Conservation (phyloP, 2,888 invertebrate species). For the Ramazzottius varieornatus region DNA sequence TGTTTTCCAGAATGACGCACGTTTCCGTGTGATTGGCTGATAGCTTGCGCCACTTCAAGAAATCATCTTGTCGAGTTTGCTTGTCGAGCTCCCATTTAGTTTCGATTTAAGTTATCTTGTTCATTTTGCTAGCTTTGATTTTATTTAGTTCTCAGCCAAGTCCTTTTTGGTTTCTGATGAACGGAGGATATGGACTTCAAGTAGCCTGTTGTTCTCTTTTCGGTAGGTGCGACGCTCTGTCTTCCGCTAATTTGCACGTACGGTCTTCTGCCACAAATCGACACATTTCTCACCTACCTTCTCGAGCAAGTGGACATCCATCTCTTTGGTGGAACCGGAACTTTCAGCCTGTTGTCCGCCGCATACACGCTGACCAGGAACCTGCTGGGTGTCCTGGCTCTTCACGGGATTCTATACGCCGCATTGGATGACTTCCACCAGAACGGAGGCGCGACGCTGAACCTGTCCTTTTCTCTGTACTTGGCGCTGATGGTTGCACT, state of each 20-base stretch:
- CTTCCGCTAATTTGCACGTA: constrained; percentile 81
- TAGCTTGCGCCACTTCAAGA: no score
- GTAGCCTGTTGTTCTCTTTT: no score
- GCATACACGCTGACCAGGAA: constrained; percentile 53
- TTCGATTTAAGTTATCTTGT: no score
- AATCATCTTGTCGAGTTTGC: no score
- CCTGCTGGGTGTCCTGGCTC: constrained; percentile 36
- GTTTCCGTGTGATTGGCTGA: no score
- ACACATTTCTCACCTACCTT: constrained; percentile 84
- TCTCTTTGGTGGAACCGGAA: constrained; percentile 41
- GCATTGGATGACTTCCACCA: constrained; percentile 15
- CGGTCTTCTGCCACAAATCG: constrained; percentile 80
- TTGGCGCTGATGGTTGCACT: constrained; percentile 61
- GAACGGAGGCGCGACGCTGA: constrained; percentile 6
- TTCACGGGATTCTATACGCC: constrained; percentile 5
- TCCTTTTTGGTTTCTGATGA: no score
- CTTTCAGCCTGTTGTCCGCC: constrained; percentile 37
- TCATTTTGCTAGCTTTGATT: no score
- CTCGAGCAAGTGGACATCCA: constrained; percentile 51
- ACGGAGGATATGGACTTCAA: no score
- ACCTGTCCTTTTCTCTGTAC: constrained; percentile 56
- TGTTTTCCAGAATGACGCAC: no score
- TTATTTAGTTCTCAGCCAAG: no score
- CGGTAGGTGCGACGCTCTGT: constrained; percentile 49
- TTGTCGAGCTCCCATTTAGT: no score